Evolutionary conservation across 1,140 invertebrate genomes (phyloP).

Genomic region (Daktulosphaira vitifoliae): DNA sequence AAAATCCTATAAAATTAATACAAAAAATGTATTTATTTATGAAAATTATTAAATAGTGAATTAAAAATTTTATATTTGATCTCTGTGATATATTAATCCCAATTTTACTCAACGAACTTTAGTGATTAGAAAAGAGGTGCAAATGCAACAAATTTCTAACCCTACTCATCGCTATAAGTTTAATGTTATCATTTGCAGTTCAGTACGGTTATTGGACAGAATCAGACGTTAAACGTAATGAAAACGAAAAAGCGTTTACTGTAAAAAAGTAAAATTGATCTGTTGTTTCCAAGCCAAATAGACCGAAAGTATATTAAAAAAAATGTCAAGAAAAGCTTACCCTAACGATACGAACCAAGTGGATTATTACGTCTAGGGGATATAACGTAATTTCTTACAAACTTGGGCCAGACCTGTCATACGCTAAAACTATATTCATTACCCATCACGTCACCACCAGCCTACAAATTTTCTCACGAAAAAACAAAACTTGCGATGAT

Average conservation of each 20-base stretch:
- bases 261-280: slow-evolving; percentile 8
- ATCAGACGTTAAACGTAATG: not conserved
- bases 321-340: slow-evolving; percentile 4
- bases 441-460: slow-evolving; percentile 26
- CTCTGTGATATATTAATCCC: no score
- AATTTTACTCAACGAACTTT: no score
- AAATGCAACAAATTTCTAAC: no score
- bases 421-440: slow-evolving; percentile 25
- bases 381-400: slow-evolving; percentile 19
- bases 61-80: no score
- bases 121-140: no score
- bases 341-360: not conserved
- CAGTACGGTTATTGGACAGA: not conserved
- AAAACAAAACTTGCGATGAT: not conserved
- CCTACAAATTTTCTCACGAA: slow-evolving; percentile 31
- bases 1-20: no score
- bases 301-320: no score
- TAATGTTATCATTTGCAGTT: no score
- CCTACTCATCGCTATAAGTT: no score
- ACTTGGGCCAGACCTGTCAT: slow-evolving; percentile 28
- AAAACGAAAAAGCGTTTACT: not conserved
- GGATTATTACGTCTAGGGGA: slow-evolving; percentile 20
- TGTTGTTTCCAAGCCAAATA: no score
- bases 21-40: no score
- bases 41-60: no score